phyloP scores from a whole-genome alignment of 2,888 invertebrate genomes.

The Polyploca ridens region DNA sequence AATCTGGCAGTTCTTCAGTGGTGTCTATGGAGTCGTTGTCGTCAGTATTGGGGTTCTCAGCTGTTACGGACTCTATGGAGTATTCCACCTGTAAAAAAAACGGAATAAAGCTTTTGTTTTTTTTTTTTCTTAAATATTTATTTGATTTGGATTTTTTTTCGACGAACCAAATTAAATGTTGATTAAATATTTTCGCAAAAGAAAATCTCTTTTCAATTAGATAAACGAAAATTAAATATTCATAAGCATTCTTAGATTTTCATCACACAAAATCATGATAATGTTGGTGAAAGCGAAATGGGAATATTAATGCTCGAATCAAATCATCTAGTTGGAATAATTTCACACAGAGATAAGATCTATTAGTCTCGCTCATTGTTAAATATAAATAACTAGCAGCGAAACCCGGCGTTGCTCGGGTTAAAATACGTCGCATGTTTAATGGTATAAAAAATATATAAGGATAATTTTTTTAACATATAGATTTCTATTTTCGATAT shows the following conservation, averaged over 20 bases:
- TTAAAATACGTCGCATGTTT: no score
- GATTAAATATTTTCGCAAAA: not conserved
- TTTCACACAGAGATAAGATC: not conserved
- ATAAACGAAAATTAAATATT: no score
- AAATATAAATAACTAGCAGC: no score
- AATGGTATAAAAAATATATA: no score
- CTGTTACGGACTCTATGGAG: slow-evolving; percentile 89
- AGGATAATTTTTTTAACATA: no score
- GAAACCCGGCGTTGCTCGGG: no score
- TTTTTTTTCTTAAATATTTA: not conserved
- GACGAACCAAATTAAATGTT: no score
- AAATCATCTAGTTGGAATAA: slow-evolving; percentile 1
- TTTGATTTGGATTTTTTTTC: no score
- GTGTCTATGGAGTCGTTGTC: slow-evolving; percentile 67
- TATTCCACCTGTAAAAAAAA: slow-evolving; percentile 89
- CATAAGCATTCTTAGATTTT: no score
- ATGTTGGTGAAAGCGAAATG: not conserved
- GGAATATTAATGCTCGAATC: not conserved
- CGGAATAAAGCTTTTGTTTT: not conserved
- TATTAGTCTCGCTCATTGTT: not conserved
- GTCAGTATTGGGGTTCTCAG: slow-evolving; percentile 64
- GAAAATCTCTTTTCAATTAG: not conserved
- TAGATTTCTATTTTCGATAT: no score
- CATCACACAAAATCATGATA: no score
- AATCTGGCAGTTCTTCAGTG: slow-evolving; percentile 70